These are phyloP conservation scores for Conger conger DNA, from an alignment of 2,113 vertebrate species.

Conservation along the genomic window DNA sequence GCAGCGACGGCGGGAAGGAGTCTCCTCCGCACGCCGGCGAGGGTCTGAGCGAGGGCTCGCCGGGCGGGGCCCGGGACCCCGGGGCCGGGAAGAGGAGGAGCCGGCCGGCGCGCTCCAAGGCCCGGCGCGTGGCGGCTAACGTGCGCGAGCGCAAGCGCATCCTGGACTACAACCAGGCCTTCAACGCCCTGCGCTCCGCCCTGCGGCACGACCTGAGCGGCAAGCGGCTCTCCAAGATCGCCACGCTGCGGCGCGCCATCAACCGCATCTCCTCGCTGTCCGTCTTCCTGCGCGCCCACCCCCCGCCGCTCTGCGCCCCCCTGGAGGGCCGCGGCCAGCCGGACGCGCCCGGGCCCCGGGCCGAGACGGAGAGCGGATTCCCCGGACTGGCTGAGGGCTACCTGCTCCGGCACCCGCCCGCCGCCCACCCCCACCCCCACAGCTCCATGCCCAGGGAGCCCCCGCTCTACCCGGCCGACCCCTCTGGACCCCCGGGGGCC, in stretches of 20 bases:
- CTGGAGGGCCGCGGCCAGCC: slow-evolving; percentile 65
- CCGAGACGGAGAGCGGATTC: background rate
- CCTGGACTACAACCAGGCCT: slow-evolving; percentile 96
- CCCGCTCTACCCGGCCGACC: background rate
- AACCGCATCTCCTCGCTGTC: slow-evolving; percentile 86
- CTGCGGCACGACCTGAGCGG: slow-evolving; percentile 87
- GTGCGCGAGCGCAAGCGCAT: slow-evolving; percentile 93
- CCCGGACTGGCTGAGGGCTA: slow-evolving; percentile 31
- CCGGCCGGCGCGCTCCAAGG: slow-evolving; percentile 84
- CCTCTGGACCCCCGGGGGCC: background rate
- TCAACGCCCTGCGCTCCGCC: slow-evolving; percentile 85
- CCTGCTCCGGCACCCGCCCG: background rate
- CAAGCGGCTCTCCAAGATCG: slow-evolving; percentile 96
- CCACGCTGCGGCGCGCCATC: slow-evolving; percentile 90
- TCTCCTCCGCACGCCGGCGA: slow-evolving; percentile 53
- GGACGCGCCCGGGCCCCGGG: background rate
- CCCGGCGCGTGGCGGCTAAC: slow-evolving; percentile 88
- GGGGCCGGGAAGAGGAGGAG: slow-evolving; percentile 71
- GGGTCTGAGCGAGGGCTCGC: slow-evolving; percentile 50
- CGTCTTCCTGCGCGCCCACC: slow-evolving; percentile 69
- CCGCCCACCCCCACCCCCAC: slow-evolving; percentile 8
- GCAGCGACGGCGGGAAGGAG: slow-evolving; percentile 40
- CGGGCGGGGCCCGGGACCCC: slow-evolving; percentile 28
- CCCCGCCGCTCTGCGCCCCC: slow-evolving; percentile 66
- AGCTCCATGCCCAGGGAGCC: slow-evolving; percentile 31